Base-by-base conservation (phyloP, 2,888 invertebrate genomes). In the Oscheius sp. region DNA sequence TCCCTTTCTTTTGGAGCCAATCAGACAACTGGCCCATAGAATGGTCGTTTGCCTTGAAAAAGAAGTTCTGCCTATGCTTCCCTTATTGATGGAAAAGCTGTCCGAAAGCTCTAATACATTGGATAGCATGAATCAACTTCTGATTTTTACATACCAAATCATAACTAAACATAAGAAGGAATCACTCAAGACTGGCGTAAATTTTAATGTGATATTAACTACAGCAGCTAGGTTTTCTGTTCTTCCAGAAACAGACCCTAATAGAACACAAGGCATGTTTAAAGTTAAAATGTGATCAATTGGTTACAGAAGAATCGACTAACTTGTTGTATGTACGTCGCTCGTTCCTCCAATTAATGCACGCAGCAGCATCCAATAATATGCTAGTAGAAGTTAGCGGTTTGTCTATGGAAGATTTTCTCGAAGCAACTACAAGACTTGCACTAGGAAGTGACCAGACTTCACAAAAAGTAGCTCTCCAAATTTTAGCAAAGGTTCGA, bases 1-100 rank as follows among this genome's bases (percentile, higher is more conserved):
- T 57, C 42, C 58, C 4, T 72, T 82, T 39, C 73, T 89, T 15
- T 87, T 88, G 67, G 87, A 88, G 52, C 89, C 89, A 4, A 88
- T 90, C 15, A 86, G 90, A 0, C 90, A 90, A 84, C 89, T 78
- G 17, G 76, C 79, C 23, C 74, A 79, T 82, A 88, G 90, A 31
- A 89, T 90, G 88, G 90, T 90, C 25, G 89, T 90, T 27, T 90
- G 90, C 76, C 81, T 90, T 71, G 90, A 90, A 74, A 88, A 87
- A 33, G 90, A 90, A 78, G 84, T 90, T 20, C 84, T 90, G 67
- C 90, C 89, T 0, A 88, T 88, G 75, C 87, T 90, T 63, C 90
- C 90, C 1, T 17, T 55, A 10, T 57, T 73, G 15, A 50, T 69
- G 53, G 37, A 34, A 15, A 64, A 63, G 27, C 27, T 69, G 15